Percentiles rank a stretch among this genome's conserved stretches.
phyloP scores from a whole-genome alignment of 2,888 invertebrate genomes.

The Pteria penguin region DNA sequence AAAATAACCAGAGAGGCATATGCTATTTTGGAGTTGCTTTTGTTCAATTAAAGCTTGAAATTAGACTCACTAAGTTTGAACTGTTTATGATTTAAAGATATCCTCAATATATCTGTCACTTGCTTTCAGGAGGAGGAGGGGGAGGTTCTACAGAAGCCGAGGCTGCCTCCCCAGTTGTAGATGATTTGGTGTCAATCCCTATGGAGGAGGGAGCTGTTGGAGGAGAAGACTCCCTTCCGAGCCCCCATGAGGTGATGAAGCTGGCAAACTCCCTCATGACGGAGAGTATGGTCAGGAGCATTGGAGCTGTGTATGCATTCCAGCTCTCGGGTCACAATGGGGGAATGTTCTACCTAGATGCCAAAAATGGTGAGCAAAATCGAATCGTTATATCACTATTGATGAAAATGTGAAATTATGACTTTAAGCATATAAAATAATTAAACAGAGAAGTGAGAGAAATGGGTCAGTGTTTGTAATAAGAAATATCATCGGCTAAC shows the following conservation, averaged over 20 bases:
- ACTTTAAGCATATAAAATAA: neutral
- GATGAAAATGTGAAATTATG: no score
- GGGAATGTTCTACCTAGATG: conserved; percentile 74
- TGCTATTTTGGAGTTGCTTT: no score
- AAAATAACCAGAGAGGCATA: no score
- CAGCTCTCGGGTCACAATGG: conserved; percentile 67
- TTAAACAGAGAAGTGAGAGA: no score
- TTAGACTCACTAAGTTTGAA: no score
- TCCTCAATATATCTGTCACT: no score
- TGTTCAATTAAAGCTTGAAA: no score
- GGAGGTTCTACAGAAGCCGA: no score
- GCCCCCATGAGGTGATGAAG: conserved; percentile 54
- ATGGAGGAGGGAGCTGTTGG: conserved; percentile 47
- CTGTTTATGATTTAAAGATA: no score
- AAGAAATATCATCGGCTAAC: no score
- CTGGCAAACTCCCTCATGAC: conserved; percentile 59
- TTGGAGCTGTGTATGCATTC: conserved; percentile 73
- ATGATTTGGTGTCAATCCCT: neutral
- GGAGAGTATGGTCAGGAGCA: conserved; percentile 68
- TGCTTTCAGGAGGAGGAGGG: no score
- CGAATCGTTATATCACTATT: neutral
- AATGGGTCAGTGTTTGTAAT: no score
- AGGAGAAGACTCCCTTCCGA: conserved; percentile 38
- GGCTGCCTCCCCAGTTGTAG: conserved; percentile 9
- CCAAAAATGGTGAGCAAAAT: conserved; percentile 73